phyloP scores from a whole-genome alignment of 2,797 vertebrate genomes.

The Cercopithecus diana region DNA sequence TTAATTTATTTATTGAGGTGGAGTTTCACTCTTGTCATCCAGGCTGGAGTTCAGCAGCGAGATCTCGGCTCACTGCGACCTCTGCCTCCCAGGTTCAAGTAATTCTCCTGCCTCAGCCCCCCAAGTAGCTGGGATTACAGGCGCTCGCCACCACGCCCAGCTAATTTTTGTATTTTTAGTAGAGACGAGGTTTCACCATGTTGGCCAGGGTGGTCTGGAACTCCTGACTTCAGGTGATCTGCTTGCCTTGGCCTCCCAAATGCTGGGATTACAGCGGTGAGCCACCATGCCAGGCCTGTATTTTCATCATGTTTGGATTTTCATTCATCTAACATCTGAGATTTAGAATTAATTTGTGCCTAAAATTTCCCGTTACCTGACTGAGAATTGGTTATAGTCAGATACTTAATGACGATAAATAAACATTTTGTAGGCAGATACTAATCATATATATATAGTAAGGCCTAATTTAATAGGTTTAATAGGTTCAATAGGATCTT shows the following conservation, averaged over 20 bases:
- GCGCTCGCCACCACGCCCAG: rapidly evolving
- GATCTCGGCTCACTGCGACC: background rate
- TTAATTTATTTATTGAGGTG: background rate
- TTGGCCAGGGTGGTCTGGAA: background rate
- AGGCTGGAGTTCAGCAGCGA: background rate
- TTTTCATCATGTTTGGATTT: background rate
- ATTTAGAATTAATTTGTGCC: background rate
- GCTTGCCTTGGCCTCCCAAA: background rate
- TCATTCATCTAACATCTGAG: background rate
- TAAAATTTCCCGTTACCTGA: background rate
- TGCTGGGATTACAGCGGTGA: background rate
- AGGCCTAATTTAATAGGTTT: background rate
- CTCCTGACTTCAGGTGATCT: background rate
- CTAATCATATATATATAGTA: background rate
- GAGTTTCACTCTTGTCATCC: background rate
- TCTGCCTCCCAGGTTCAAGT: background rate
- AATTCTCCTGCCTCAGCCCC: background rate
- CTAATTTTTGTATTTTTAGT: background rate
- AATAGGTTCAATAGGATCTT: background rate
- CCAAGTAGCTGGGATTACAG: background rate
- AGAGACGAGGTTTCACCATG: background rate
- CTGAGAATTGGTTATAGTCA: conserved; percentile 29
- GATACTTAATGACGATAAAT: background rate
- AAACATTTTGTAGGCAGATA: conserved; percentile 28
- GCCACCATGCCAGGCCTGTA: background rate